phyloP scores from a whole-genome alignment of 2,888 invertebrate genomes.

The Leptopterna dolabrata region DNA sequence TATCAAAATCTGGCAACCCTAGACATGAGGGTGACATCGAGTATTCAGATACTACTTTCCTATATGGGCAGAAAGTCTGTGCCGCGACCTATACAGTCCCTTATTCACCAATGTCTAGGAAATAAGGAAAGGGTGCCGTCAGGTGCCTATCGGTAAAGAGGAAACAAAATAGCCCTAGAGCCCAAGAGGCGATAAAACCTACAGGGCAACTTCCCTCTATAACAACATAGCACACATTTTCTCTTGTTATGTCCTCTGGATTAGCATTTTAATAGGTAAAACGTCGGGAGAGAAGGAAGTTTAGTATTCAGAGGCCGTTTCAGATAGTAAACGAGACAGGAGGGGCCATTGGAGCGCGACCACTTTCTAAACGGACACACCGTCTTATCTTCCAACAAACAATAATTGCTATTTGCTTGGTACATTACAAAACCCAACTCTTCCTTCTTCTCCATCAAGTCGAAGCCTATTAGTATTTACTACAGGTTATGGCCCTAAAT shows the following conservation, averaged over 20 bases:
- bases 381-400: slow-evolving; percentile 51
- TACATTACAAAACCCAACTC: slow-evolving; percentile 47
- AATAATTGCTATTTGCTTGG: slow-evolving; percentile 52
- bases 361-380: slow-evolving; percentile 48
- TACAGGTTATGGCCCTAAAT: slow-evolving; percentile 22
- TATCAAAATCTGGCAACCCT: no score
- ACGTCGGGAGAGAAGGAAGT: slow-evolving; percentile 44
- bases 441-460: slow-evolving; percentile 33
- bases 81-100: neutral
- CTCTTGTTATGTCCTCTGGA: slow-evolving; percentile 53
- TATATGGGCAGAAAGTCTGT: neutral
- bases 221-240: slow-evolving; percentile 52
- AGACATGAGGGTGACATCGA: no score
- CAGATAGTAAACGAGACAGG: slow-evolving; percentile 54
- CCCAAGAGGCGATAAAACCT: slow-evolving; percentile 38
- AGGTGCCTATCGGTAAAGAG: slow-evolving; percentile 48
- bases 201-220: neutral
- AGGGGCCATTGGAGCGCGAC: slow-evolving; percentile 39
- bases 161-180: slow-evolving; percentile 39
- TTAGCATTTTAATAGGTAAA: slow-evolving; percentile 56
- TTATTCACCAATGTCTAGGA: neutral
- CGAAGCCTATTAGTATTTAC: slow-evolving; percentile 48
- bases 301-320: slow-evolving; percentile 53
- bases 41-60: no score
- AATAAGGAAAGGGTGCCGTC: slow-evolving; percentile 4